phyloP scores from a whole-genome alignment of 2,113 vertebrate genomes.

The Ailuropoda melanoleuca region DNA sequence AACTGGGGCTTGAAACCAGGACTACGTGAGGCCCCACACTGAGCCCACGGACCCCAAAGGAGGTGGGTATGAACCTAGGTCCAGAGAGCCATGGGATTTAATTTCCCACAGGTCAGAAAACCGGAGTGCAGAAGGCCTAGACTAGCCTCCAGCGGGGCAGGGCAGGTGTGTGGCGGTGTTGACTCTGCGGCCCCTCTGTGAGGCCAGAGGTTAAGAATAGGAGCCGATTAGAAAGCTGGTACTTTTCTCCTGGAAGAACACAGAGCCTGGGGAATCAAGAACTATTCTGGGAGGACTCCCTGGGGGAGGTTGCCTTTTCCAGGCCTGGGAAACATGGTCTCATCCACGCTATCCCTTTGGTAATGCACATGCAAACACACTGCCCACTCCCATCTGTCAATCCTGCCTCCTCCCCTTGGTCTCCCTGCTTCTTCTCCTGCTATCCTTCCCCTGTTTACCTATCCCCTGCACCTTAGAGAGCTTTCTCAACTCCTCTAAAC shows the following conservation, averaged over 20 bases:
- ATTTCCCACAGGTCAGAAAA: background rate
- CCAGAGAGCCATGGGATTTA: background rate
- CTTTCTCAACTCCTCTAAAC: background rate
- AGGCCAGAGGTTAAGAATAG: background rate
- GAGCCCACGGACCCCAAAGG: background rate
- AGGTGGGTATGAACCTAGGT: background rate
- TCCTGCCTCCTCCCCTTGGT: background rate
- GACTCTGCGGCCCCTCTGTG: background rate
- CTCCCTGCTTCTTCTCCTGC: background rate
- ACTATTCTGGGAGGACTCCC: background rate
- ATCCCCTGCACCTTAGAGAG: background rate
- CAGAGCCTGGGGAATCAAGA: background rate
- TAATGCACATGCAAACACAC: background rate
- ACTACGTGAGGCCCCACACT: background rate
- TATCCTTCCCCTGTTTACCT: too few relatives aligned
- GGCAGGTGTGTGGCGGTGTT: background rate
- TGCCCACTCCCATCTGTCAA: background rate
- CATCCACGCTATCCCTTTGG: rapidly evolving
- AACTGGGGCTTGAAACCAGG: background rate
- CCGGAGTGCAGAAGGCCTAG: background rate
- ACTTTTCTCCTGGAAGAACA: background rate
- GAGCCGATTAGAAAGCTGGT: background rate
- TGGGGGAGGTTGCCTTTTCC: background rate
- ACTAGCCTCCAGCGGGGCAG: rapidly evolving
- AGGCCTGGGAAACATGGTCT: background rate